Evolutionary conservation across 2,113 vertebrate species (phyloP).

Genomic region (Pollachius pollachius): DNA sequence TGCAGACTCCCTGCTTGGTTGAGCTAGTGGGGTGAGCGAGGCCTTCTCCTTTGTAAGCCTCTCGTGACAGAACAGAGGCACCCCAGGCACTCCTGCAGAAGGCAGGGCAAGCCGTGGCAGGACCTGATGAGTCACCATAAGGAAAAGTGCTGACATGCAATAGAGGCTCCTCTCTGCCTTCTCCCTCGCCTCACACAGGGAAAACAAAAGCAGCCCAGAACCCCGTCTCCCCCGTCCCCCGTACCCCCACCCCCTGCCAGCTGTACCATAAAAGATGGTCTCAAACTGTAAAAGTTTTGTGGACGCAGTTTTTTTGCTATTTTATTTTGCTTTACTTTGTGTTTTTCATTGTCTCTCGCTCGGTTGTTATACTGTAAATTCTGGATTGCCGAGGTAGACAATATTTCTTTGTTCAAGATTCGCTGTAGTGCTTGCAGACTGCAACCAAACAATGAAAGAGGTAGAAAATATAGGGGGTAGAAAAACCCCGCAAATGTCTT

Average conservation of each 20-base stretch:
- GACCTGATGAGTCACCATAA: constrained; percentile 54
- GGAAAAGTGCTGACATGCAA: constrained; percentile 61
- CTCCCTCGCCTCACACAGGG: constrained; percentile 27
- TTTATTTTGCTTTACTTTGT: constrained; percentile 11
- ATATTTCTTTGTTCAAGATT: too few relatives aligned
- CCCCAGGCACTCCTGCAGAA: constrained; percentile 33
- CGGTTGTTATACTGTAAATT: constrained; percentile 8
- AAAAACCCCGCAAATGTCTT: too few relatives aligned
- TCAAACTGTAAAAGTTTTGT: constrained; percentile 38
- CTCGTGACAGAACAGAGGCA: constrained; percentile 31
- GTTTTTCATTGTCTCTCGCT: constrained; percentile 30
- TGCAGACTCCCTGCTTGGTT: neutral
- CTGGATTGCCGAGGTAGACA: too few relatives aligned
- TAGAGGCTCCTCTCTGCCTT: constrained; percentile 35
- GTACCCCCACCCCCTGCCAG: neutral
- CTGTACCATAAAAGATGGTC: constrained; percentile 38
- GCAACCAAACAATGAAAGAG: too few relatives aligned
- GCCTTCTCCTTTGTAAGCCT: constrained; percentile 5
- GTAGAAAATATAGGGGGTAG: too few relatives aligned
- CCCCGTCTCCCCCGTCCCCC: constrained; percentile 11
- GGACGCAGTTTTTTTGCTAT: constrained; percentile 27
- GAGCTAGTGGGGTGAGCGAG: neutral
- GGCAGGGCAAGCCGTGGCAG: constrained; percentile 54
- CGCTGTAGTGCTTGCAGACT: too few relatives aligned
- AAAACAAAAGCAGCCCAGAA: constrained; percentile 7